phyloP scores from a whole-genome alignment of 2,888 invertebrate genomes.

The Piscicola geometra region DNA sequence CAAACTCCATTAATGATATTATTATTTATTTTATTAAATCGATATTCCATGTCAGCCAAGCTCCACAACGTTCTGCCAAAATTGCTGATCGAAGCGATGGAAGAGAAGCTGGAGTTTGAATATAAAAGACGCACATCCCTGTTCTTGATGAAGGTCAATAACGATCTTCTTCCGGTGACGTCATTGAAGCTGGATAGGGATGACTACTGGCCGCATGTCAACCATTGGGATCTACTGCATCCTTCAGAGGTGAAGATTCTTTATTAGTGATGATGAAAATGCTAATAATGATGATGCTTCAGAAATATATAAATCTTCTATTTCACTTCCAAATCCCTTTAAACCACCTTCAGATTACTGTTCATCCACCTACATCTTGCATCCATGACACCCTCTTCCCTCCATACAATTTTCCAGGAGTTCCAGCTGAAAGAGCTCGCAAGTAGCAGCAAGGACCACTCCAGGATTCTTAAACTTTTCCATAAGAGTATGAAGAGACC shows the following conservation, averaged over 20 bases:
- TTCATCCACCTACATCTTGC: background rate
- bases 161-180: conserved; percentile 3
- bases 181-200: conserved; percentile 30
- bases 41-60: conserved; percentile 1
- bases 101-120: conserved; percentile 36
- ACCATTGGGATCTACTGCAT: conserved; percentile 16
- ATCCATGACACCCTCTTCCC: too few species aligned
- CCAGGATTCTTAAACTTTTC: conserved; percentile 32
- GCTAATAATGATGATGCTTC: too few species aligned
- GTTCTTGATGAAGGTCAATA: conserved; percentile 24
- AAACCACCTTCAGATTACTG: background rate
- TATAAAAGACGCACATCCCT: conserved; percentile 27
- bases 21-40: background rate
- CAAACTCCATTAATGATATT: background rate
- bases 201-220: conserved; percentile 20
- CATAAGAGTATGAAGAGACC: conserved; percentile 34
- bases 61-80: conserved; percentile 26
- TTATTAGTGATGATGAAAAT: too few species aligned
- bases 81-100: conserved; percentile 33
- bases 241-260: background rate
- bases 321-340: background rate
- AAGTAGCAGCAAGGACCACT: conserved; percentile 6
- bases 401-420: too few species aligned
- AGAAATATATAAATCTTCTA: background rate
- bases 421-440: conserved; percentile 27